Conservation (phyloP, 2,113 vertebrate genomes). For the Cyanoramphus novaezelandiae region DNA sequence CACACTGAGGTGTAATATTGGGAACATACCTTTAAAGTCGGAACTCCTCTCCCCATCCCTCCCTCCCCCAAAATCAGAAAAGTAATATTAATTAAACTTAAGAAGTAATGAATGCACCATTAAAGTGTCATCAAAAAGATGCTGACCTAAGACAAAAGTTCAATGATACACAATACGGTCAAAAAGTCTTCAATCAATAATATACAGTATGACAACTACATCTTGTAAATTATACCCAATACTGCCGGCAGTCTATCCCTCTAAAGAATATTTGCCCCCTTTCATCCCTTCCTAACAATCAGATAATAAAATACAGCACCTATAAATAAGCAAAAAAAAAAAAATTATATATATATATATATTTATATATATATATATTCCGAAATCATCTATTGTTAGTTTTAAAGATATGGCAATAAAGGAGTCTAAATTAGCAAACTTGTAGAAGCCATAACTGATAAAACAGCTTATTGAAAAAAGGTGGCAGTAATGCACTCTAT, state of each 20-base stretch:
- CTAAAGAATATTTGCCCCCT: conserved; percentile 96
- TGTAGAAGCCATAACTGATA: conserved; percentile 92
- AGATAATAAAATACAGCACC: conserved; percentile 99
- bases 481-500: conserved; percentile 97
- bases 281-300: conserved; percentile 95
- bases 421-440: conserved; percentile 93
- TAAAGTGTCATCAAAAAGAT: conserved; percentile 89
- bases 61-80: conserved; percentile 74
- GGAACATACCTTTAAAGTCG: conserved; percentile 80
- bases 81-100: conserved; percentile 85
- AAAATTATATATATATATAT: conserved; percentile 70
- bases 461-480: conserved; percentile 96
- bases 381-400: conserved; percentile 90
- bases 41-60: conserved; percentile 74
- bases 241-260: conserved; percentile 99
- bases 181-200: conserved; percentile 94
- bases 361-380: conserved; percentile 86
- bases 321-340: conserved; percentile 96
- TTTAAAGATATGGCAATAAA: conserved; percentile 96
- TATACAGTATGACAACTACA: conserved; percentile 98
- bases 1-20: conserved; percentile 79
- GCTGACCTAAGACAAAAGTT: conserved; percentile 88
- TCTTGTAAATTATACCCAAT: conserved; percentile 99
- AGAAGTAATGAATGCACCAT: conserved; percentile 89
- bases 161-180: conserved; percentile 92